Evolutionary conservation across 2,797 vertebrate species (phyloP).

Genomic region (Graptemys geographica): DNA sequence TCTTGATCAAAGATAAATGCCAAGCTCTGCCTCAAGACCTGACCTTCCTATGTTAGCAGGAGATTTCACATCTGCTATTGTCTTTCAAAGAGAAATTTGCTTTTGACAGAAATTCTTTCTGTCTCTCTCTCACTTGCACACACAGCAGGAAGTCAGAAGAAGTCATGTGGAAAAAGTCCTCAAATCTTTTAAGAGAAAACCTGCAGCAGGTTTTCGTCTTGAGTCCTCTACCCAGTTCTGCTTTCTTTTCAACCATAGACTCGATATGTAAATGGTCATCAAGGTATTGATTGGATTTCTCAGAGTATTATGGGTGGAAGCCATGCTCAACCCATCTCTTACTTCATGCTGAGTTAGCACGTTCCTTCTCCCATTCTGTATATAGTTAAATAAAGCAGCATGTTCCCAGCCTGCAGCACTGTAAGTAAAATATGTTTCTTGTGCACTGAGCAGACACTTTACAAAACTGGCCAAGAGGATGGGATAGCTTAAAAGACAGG

Average conservation of each 20-base stretch:
- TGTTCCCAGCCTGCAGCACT: not conserved
- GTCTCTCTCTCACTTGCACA: not conserved
- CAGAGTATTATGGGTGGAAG: not conserved
- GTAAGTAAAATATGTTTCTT: not conserved
- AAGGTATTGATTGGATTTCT: not conserved
- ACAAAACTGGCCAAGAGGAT: not conserved
- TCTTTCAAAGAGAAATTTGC: not conserved
- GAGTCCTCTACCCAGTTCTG: not conserved
- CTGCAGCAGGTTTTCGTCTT: not conserved
- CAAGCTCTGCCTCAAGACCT: not conserved
- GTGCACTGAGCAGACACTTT: not conserved
- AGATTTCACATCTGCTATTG: not conserved
- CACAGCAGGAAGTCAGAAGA: not conserved
- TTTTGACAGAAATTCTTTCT: not conserved
- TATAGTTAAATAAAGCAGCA: not conserved
- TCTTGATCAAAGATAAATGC: slow-evolving; percentile 8
- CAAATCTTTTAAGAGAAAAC: not conserved
- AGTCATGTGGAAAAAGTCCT: not conserved
- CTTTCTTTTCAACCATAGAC: not conserved
- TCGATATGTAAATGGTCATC: not conserved
- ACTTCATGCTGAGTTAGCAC: not conserved
- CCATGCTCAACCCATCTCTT: not conserved
- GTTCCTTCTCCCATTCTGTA: not conserved
- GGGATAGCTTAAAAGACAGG: not conserved
- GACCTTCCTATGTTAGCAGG: not conserved